Base-by-base conservation (phyloP, 2,797 vertebrate species). In the Pyrrhura leucotis region DNA sequence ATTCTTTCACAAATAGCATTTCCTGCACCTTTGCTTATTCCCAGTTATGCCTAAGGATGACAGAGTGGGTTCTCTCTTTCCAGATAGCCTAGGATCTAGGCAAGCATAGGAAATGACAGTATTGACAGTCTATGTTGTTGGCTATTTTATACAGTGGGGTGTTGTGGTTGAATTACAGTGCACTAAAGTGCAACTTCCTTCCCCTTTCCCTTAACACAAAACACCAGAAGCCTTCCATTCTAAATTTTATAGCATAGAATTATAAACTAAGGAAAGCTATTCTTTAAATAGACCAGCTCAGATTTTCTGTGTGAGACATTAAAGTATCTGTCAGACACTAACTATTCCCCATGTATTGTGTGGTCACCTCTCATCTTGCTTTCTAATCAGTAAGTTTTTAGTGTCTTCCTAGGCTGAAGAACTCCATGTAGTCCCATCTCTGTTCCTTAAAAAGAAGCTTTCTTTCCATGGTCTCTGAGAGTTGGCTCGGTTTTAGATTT, bases 171-270 rank as follows among this genome's bases (percentile, higher is more conserved):
- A 81, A 71, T 61, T 66, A 21, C 11, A 65, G 3, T 47, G 62
- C 18, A 47, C 1, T 44, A 6, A 77, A 66, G 12, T 20, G 5
- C 21, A 83, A 42, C 9, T 81, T 83, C 22, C 4, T 47, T 48
- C 8, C 4, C 9, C 6, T 53, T 83, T 88, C 39, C 28, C 53
- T 67, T 88, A 74, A 67, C 51, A 8, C 9, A 39, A 85, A 95
- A 42, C 29, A 66, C 2, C 3, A 47, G 22, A 74, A 48, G 39
- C 0, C 1, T 63, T 23, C 20, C 15, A 37, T 75, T 54, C 12
- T 26, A 25, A 4, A 6, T 87, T 88, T 85, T 33, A 95, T 13
- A 85, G 5, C 4, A 73, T 23, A 69, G 47, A 69, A 42, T 29
- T 75, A 63, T 33, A 44, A 85, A 56, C 8, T 14, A 65, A 12